phyloP scores from a whole-genome alignment of 2,888 invertebrate species.

The Iselma pallidipennis region DNA sequence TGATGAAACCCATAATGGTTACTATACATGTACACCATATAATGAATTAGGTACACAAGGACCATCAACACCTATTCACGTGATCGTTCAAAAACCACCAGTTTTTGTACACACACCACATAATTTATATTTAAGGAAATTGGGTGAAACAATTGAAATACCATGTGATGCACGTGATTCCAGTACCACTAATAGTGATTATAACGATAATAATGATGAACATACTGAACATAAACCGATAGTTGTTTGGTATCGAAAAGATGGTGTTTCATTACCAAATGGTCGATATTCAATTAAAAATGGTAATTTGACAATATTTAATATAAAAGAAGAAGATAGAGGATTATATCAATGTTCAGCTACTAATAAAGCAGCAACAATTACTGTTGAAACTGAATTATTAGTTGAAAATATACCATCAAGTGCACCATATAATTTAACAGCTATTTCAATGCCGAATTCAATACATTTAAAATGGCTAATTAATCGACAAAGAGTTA shows the following conservation, averaged over 20 bases:
- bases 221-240: conserved; percentile 64
- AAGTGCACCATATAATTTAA: conserved; percentile 87
- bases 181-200: not conserved
- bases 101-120: conserved; percentile 79
- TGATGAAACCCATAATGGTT: conserved; percentile 80
- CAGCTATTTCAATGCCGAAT: conserved; percentile 71
- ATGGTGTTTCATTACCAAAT: conserved; percentile 69
- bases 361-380: conserved; percentile 86
- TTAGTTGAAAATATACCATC: conserved; percentile 85
- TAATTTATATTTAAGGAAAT: conserved; percentile 80
- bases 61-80: conserved; percentile 81
- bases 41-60: conserved; percentile 87
- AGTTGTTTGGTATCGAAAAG: conserved; percentile 76
- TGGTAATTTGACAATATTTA: conserved; percentile 81
- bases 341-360: conserved; percentile 84
- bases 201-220: conserved; percentile 56
- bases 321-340: conserved; percentile 82
- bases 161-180: conserved; percentile 75
- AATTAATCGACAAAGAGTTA: conserved; percentile 77
- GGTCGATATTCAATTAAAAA: conserved; percentile 70
- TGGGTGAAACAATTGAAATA: conserved; percentile 79
- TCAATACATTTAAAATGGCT: conserved; percentile 82
- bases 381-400: conserved; percentile 77
- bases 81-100: conserved; percentile 84
- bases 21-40: conserved; percentile 90